These are phyloP conservation scores for Dryoscopus gambensis DNA, from an alignment of 2,113 vertebrate genomes.

Conservation along the genomic window DNA sequence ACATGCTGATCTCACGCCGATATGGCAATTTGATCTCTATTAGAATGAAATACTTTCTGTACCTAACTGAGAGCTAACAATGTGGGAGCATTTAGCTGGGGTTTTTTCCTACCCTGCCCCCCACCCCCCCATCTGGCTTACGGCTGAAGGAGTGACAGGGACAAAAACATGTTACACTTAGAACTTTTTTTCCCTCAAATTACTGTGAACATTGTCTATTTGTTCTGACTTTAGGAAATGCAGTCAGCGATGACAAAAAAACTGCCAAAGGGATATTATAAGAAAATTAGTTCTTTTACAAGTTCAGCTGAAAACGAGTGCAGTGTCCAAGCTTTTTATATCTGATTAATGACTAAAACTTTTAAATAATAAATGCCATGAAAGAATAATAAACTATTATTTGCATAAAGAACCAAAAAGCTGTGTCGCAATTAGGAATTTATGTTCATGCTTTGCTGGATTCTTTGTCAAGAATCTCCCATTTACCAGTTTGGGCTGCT, in stretches of 20 bases:
- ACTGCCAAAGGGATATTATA: not conserved
- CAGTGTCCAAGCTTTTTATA: conserved; percentile 8
- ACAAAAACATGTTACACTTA: not conserved
- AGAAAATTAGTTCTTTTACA: conserved; percentile 52
- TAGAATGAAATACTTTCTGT: not conserved
- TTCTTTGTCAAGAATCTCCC: conserved; percentile 7
- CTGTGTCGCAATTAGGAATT: conserved; percentile 17
- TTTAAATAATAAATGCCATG: conserved; percentile 54
- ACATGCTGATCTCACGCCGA: not conserved
- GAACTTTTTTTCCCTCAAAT: not conserved
- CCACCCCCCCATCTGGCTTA: not conserved
- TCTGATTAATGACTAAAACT: conserved; percentile 1
- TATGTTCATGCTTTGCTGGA: not conserved
- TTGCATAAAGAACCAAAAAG: conserved; percentile 28
- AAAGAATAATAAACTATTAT: conserved; percentile 16
- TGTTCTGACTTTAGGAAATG: not conserved
- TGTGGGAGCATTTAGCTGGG: not conserved
- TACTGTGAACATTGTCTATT: not conserved
- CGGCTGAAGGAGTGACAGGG: not conserved
- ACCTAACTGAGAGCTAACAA: not conserved
- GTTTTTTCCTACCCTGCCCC: not conserved
- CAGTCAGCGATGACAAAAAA: not conserved
- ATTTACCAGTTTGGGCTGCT: conserved; percentile 8
- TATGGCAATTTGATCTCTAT: not conserved
- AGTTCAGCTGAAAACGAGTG: not conserved